Evolutionary conservation across 2,888 invertebrate species (phyloP), one percentile per base, ranked within the genome.

Genomic region (Thelaira solivaga): DNA sequence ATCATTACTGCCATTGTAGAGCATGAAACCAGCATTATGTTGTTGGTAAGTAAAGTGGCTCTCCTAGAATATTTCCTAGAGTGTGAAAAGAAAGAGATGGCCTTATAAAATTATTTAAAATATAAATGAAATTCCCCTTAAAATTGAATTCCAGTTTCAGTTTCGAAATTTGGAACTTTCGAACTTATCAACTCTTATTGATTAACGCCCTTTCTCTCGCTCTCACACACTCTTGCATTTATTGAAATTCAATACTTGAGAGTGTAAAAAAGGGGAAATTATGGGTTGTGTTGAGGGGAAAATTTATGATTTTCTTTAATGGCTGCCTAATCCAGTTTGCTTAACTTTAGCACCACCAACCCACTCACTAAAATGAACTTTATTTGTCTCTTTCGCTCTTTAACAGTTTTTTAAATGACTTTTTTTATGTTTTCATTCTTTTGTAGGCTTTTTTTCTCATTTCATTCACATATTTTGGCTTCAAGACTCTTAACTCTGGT

Each of bases 81-180:
- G 39, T 34, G 34, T 7, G 2, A 7, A 29, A n/a, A 51, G 43
- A 69, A 69, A 69, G 68, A 69, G 59, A 57, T 2, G n/a, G 20
- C 1, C 3, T 16, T 16, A 10, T 7, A 20, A 43, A 3, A 43
- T n/a, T 8, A 36, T 13, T 13, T 4, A 36, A 36, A 4, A 4
- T 2, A 13, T 11, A 4, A 13, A 36, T 1, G 11, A 3, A 0
- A 13, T n/a, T 36, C n/a, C n/a, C 36, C 5, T n/a, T 4, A 41
- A 24, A 11, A 10, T 5, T 22, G 4, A 13, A 11, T 64, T 64
- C 51, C 64, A 61, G 39, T 51, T 26, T 31, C 78, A 73, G 59
- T 57, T 73, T 77, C 77, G 77, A 77, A 77, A 51, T n/a, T n/a
- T n/a, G n/a, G 36, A 39, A 39, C 16, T 49, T 78, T 78, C 78